Conservation (phyloP, 1,140 invertebrate genomes). For the Phthorimaea operculella region DNA sequence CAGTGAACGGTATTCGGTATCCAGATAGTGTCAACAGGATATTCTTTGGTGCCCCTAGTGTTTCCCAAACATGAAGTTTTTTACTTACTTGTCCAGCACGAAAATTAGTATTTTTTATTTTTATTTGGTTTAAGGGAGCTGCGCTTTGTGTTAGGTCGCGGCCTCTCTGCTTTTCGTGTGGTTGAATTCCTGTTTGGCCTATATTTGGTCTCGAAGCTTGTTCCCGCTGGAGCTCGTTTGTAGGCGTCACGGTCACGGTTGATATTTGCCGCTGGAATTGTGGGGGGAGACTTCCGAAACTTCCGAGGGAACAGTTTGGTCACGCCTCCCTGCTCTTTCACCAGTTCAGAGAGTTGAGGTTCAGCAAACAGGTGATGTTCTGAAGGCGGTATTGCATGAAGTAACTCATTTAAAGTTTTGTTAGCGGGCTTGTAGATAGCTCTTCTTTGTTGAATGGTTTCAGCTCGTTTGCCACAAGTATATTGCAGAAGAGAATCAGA, state of each 20-base stretch:
- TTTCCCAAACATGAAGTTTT: not conserved
- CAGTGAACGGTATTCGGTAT: not conserved
- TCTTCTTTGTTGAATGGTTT: constrained; percentile 1
- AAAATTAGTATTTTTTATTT: not conserved
- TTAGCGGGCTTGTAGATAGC: not conserved
- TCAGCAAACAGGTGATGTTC: not conserved
- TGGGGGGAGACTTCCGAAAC: too few relatives aligned
- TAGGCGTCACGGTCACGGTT: not conserved
- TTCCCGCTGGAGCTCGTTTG: too few relatives aligned
- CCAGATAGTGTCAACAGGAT: not conserved
- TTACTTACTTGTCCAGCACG: not conserved
- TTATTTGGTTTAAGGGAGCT: not conserved
- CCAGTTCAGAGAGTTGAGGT: not conserved
- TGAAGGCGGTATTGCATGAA: constrained; percentile 1
- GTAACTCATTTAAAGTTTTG: not conserved
- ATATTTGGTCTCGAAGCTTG: too few relatives aligned
- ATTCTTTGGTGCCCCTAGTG: too few relatives aligned
- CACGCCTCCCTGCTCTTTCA: not conserved
- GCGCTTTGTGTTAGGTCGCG: not conserved
- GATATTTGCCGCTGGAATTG: not conserved
- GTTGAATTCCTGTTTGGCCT: too few relatives aligned
- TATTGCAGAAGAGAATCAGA: constrained; percentile 8
- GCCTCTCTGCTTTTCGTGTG: too few relatives aligned
- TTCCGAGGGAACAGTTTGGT: not conserved
- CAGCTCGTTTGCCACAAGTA: not conserved